Evolutionary conservation across 2,113 vertebrate species (phyloP).

Genomic region (Thoracochromis brauschi): DNA sequence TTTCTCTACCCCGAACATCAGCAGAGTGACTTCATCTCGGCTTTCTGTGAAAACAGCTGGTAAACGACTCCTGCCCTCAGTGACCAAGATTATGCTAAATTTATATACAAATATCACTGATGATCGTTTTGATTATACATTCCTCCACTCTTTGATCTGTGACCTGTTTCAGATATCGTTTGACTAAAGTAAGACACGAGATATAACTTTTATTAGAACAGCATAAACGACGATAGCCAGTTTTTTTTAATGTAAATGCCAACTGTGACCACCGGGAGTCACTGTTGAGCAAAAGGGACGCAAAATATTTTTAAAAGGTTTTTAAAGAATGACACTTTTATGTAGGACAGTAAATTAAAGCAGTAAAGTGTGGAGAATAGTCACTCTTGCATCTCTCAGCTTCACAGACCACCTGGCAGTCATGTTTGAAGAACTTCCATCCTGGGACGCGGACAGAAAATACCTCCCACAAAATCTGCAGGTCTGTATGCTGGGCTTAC

Average conservation of each 20-base stretch:
- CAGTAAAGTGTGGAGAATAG: neutral
- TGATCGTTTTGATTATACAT: rapidly evolving
- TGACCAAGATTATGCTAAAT: neutral
- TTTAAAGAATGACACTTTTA: neutral
- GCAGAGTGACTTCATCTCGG: constrained; percentile 89
- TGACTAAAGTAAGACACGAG: rapidly evolving
- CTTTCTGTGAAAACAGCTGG: constrained; percentile 86
- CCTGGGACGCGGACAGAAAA: constrained; percentile 88
- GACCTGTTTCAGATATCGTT: neutral
- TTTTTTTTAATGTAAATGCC: neutral
- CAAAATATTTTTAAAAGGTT: rapidly evolving
- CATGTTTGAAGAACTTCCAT: constrained; percentile 89
- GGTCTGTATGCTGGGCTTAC: constrained; percentile 66
- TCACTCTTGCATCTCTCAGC: constrained; percentile 47
- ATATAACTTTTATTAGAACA: neutral
- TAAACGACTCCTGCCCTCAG: constrained; percentile 19
- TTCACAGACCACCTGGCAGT: constrained; percentile 85
- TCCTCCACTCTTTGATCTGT: neutral
- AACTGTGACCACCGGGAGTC: neutral
- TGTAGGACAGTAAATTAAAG: rapidly evolving
- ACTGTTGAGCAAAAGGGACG: neutral
- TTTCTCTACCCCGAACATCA: constrained; percentile 90
- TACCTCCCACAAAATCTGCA: constrained; percentile 79
- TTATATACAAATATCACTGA: neutral
- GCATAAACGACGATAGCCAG: rapidly evolving